Evolutionary conservation across 2,113 vertebrate species (phyloP).

Genomic region (Hyperopisus bebe): DNA sequence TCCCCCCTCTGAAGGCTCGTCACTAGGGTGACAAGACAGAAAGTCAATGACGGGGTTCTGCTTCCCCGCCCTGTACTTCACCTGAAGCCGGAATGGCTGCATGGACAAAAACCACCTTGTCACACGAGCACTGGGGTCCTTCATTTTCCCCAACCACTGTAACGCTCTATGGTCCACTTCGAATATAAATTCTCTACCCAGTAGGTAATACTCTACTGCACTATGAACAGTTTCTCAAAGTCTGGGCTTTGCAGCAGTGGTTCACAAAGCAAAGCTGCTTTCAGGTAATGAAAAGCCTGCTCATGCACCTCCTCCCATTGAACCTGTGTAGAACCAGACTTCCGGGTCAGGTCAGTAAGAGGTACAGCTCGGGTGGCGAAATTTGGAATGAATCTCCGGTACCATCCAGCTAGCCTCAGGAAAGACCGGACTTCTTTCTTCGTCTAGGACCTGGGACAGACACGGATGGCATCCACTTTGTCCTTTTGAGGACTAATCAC

Average conservation of each 20-base stretch:
- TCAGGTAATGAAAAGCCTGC: background rate
- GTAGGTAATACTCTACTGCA: background rate
- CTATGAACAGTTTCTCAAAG: too few species aligned
- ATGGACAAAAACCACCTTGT: background rate
- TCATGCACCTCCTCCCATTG: background rate
- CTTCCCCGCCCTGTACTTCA: too few species aligned
- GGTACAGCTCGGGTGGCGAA: background rate
- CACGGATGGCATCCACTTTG: too few species aligned
- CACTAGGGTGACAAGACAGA: too few species aligned
- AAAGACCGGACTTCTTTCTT: background rate
- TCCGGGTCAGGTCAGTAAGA: background rate
- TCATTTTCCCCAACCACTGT: background rate
- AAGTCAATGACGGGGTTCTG: too few species aligned
- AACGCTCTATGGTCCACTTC: background rate
- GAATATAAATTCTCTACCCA: background rate
- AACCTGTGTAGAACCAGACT: background rate
- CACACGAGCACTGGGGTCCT: background rate
- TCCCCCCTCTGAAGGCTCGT: too few species aligned
- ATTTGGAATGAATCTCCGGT: background rate
- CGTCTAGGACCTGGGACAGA: too few species aligned
- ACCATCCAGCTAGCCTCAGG: background rate
- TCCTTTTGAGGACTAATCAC: too few species aligned
- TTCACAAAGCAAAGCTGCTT: too few species aligned
- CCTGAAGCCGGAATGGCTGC: background rate
- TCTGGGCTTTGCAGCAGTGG: too few species aligned